Evolutionary conservation across 2,888 invertebrate genomes (phyloP).

Genomic region (Mythimna pallens): DNA sequence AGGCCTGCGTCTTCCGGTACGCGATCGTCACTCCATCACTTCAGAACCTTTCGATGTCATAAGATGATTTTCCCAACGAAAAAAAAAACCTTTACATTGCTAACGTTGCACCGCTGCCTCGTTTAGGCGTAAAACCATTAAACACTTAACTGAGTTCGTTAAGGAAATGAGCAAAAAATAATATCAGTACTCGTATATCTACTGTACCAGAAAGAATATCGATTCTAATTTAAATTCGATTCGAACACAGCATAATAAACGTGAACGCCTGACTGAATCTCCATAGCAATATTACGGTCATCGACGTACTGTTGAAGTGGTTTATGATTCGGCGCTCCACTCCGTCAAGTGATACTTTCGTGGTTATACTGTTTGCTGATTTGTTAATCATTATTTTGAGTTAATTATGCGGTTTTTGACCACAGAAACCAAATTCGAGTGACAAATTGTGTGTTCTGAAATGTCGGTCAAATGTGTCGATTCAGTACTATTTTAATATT

Average conservation of each 20-base stretch:
- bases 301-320: conserved; percentile 30
- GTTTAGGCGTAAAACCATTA: neutral
- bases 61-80: too few species aligned
- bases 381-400: neutral
- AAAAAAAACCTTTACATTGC: neutral
- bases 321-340: conserved; percentile 34
- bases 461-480: too few species aligned
- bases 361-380: neutral
- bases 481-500: neutral
- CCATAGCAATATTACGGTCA: conserved; percentile 52
- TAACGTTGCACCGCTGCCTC: neutral
- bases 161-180: neutral
- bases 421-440: neutral
- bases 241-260: conserved; percentile 20
- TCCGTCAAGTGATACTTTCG: conserved; percentile 15
- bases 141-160: neutral
- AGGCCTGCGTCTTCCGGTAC: too few species aligned
- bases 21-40: too few species aligned
- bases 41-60: too few species aligned
- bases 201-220: conserved; percentile 5
- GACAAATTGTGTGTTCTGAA: neutral
- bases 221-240: conserved; percentile 22
- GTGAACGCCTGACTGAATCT: conserved; percentile 51
- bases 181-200: neutral
- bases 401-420: neutral